phyloP scores from a whole-genome alignment of 2,797 vertebrate species.

The Centroberyx gerrardi region DNA sequence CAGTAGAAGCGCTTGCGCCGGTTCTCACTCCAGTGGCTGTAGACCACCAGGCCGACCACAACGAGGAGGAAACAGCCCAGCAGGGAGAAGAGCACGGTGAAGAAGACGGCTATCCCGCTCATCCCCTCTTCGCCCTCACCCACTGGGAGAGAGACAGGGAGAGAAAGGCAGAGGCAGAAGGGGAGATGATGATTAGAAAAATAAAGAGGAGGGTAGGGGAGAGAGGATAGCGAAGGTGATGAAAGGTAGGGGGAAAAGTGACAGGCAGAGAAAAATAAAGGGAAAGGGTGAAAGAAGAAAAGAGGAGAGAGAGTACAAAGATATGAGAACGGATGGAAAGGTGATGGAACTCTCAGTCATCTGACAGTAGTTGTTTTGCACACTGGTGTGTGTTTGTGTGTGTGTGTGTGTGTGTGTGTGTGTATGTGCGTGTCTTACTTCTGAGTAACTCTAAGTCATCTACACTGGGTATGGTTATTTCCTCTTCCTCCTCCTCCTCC shows the following conservation, averaged over 20 bases:
- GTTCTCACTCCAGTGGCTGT: conserved; percentile 95
- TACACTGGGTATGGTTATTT: conserved; percentile 92
- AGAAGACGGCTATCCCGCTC: conserved; percentile 91
- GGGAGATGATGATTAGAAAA: neutral
- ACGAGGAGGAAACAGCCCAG: conserved; percentile 92
- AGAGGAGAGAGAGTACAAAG: neutral
- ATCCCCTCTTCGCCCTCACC: conserved; percentile 83
- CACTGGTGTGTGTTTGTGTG: neutral
- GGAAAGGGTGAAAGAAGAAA: no score
- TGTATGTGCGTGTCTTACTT: conserved; percentile 64
- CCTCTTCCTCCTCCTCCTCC: conserved; percentile 88
- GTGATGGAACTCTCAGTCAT: neutral
- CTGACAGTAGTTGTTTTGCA: neutral
- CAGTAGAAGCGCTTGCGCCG: conserved; percentile 96
- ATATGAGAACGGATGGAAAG: neutral
- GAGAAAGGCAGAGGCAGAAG: neutral
- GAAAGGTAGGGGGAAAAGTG: neutral
- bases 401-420: neutral
- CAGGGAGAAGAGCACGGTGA: conserved; percentile 93
- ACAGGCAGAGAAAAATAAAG: neutral
- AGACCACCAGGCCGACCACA: conserved; percentile 91
- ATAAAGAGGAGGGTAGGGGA: neutral
- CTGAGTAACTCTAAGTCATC: conserved; percentile 93
- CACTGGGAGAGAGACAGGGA: conserved; percentile 72
- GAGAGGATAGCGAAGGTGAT: neutral